Evolutionary conservation across 2,113 vertebrate genomes (phyloP).

Genomic region (Megatriorchis doriae): DNA sequence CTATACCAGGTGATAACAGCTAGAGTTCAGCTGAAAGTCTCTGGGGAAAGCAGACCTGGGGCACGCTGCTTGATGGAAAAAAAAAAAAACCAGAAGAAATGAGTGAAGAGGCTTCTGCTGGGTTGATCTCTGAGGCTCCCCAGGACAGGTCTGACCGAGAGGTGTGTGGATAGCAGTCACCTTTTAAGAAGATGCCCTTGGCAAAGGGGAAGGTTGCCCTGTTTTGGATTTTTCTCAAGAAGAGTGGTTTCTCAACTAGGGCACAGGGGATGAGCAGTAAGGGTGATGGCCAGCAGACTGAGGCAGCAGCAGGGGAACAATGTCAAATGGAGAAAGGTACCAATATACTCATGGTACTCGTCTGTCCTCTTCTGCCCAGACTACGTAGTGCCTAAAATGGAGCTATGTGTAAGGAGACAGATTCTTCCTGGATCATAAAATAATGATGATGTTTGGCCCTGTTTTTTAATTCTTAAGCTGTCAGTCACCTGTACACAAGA

Average conservation of each 20-base stretch:
- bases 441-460: not conserved
- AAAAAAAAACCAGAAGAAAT: not conserved
- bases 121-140: not conserved
- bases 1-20: not conserved
- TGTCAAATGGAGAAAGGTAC: not conserved
- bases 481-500: not conserved
- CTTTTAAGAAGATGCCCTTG: not conserved
- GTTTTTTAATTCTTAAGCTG: not conserved
- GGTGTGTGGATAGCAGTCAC: not conserved
- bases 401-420: not conserved
- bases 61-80: not conserved
- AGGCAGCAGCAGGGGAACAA: rapidly evolving
- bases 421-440: not conserved
- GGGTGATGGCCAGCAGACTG: rapidly evolving
- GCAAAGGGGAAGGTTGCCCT: not conserved
- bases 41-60: not conserved
- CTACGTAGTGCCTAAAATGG: not conserved
- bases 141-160: not conserved
- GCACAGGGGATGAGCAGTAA: rapidly evolving
- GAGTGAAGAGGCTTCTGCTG: not conserved
- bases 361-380: not conserved
- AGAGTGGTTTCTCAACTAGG: not conserved
- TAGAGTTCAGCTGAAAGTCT: not conserved
- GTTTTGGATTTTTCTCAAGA: not conserved
- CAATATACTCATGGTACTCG: not conserved